Conservation (phyloP, 2,797 vertebrate genomes). For the Pangasius sanitwongsei region DNA sequence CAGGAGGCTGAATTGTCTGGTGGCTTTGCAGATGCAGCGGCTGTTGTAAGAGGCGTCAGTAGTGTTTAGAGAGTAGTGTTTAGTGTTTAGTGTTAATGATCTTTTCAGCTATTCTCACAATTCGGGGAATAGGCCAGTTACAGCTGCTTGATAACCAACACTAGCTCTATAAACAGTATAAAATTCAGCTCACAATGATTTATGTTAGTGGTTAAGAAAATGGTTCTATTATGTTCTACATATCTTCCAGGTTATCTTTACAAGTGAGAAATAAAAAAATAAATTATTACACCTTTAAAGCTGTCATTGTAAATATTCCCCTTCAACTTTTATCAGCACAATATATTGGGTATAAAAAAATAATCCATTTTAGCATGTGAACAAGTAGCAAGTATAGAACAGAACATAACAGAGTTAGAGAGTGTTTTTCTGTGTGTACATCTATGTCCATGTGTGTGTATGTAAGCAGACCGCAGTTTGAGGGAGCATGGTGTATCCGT, state of each 20-base stretch:
- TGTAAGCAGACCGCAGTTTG: constrained; percentile 70
- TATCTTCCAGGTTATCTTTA: not conserved
- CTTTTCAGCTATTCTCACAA: not conserved
- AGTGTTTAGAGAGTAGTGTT: not conserved
- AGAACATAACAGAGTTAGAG: not conserved
- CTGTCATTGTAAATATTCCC: not conserved
- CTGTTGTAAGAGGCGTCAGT: not conserved
- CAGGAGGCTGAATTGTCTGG: not conserved
- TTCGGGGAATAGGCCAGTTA: not conserved
- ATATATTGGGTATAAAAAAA: not conserved
- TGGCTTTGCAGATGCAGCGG: not conserved
- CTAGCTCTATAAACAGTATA: not conserved
- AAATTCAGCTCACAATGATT: not conserved
- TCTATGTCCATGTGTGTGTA: not conserved
- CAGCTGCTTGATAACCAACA: not conserved
- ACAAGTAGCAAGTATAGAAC: not conserved
- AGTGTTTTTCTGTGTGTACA: not conserved
- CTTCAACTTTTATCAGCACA: not conserved
- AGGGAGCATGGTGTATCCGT: constrained; percentile 72
- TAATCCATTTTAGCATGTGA: not conserved
- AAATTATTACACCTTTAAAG: not conserved
- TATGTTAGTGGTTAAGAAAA: not conserved
- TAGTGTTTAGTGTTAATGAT: too few relatives aligned
- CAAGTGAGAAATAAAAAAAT: not conserved
- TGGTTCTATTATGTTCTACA: not conserved